These are phyloP conservation scores for Cryptoblepharus egeriae DNA, from an alignment of 2,797 vertebrate species.

Conservation along the genomic window DNA sequence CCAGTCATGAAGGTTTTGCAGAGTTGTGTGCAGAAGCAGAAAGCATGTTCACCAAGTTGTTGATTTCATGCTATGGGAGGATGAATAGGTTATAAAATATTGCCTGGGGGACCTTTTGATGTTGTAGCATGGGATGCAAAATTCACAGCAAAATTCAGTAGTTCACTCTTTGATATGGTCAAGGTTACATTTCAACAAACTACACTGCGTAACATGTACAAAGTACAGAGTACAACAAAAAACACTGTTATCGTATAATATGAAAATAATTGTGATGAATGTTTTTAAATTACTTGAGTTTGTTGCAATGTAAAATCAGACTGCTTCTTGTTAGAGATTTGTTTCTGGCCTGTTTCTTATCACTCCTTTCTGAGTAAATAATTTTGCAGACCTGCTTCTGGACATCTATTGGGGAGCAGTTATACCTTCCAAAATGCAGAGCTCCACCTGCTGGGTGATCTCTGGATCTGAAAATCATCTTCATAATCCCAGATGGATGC, in stretches of 20 bases:
- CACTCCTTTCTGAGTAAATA: background rate
- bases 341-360: background rate
- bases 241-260: too few species aligned
- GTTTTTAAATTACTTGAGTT: too few species aligned
- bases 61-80: background rate
- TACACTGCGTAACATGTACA: too few species aligned
- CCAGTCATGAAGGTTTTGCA: background rate
- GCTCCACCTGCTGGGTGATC: conserved; percentile 96
- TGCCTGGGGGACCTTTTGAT: background rate
- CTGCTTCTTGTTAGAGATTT: background rate
- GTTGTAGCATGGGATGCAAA: background rate
- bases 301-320: background rate
- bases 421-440: conserved; percentile 98
- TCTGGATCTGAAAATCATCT: conserved; percentile 99
- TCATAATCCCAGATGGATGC: conserved; percentile 97
- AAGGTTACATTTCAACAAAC: background rate
- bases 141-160: background rate
- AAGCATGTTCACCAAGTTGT: background rate
- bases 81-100: background rate
- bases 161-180: background rate
- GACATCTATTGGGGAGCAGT: background rate
- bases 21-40: background rate
- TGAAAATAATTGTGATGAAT: too few species aligned
- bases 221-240: too few species aligned
- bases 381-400: background rate